Percentiles rank a stretch among this genome's conserved stretches.
Evolutionary conservation across 2,797 vertebrate genomes (phyloP).

Genomic region (Acanthiza pusilla): DNA sequence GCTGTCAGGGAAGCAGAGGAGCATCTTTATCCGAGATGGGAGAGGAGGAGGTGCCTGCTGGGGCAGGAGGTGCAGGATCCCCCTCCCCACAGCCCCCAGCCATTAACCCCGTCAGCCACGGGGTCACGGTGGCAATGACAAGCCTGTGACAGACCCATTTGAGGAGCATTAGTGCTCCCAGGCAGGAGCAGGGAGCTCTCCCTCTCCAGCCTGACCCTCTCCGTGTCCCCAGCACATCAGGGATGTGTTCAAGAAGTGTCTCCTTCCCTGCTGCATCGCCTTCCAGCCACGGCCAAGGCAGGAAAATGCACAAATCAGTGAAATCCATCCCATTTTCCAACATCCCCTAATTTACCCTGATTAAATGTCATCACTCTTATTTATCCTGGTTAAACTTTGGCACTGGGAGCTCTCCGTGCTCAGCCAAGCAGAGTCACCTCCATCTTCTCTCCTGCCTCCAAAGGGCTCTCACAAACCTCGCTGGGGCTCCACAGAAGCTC

Average conservation of each 20-base stretch:
- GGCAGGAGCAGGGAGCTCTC: neutral
- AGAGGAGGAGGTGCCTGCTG: neutral
- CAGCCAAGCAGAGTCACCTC: neutral
- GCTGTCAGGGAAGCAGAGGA: neutral
- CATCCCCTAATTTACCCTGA: neutral
- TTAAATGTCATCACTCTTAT: accelerated
- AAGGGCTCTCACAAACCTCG: neutral
- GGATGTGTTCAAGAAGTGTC: accelerated
- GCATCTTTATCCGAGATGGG: neutral
- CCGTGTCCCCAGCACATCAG: accelerated
- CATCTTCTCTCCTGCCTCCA: neutral
- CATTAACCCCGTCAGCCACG: neutral
- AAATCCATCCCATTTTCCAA: neutral
- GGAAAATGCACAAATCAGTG: accelerated
- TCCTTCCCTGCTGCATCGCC: neutral
- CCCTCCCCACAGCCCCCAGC: neutral
- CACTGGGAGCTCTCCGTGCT: neutral
- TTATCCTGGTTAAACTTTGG: neutral
- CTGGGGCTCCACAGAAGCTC: neutral
- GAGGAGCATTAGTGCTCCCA: neutral
- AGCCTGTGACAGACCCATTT: neutral
- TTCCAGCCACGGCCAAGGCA: neutral
- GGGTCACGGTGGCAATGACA: neutral
- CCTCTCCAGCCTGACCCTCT: neutral
- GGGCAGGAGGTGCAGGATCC: neutral